Base-by-base conservation (phyloP, 2,113 vertebrate species). In the Peromyscus maniculatus region DNA sequence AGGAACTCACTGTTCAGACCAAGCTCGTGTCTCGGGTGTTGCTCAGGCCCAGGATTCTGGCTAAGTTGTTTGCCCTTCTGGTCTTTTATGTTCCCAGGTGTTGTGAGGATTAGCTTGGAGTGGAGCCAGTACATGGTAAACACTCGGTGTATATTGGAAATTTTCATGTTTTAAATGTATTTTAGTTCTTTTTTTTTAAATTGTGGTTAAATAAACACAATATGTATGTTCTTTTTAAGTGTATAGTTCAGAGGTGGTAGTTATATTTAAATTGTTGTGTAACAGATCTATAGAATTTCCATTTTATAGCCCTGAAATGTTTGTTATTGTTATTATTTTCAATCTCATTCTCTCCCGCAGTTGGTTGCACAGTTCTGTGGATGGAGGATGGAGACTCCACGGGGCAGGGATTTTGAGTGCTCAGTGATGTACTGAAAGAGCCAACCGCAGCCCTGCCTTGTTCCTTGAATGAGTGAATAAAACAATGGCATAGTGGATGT, bases 201-300 rank as follows among this genome's bases (percentile, higher is more conserved):
- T 82, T 91, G 12, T 87, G 59, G 11, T 64, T 87, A 67, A 67
- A 49, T 55, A 55, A 95, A 71, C 83, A 79, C 96, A 74, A 80
- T 92, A 66, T 71, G 17, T 17, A 80, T 62, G 69, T n/a, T 92
- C 52, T 92, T 93, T 97, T 95, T 59, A 94, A 95, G 8, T 86
- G 11, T 95, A 39, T 24, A 36, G 36, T 78, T 95, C 33, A 93
- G 5, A 80, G 16, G 43, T 71, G 17, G 72, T 92, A 87, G 67
- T 43, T 96, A 10, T 93, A 62, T 91, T 88, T 97, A 62, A 8
- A 17, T 90, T 72, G 75, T 57, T 94, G 13, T 64, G 7, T 96
- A 71, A 84, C 22, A 82, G 43, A 28, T 80, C 49, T 71, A 22
- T 92, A 88, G 69, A 87, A 79, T 72, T 94, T 95, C 94, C 57